These are phyloP conservation scores for Numida meleagris DNA, from an alignment of 2,113 vertebrate genomes.

Conservation along the genomic window DNA sequence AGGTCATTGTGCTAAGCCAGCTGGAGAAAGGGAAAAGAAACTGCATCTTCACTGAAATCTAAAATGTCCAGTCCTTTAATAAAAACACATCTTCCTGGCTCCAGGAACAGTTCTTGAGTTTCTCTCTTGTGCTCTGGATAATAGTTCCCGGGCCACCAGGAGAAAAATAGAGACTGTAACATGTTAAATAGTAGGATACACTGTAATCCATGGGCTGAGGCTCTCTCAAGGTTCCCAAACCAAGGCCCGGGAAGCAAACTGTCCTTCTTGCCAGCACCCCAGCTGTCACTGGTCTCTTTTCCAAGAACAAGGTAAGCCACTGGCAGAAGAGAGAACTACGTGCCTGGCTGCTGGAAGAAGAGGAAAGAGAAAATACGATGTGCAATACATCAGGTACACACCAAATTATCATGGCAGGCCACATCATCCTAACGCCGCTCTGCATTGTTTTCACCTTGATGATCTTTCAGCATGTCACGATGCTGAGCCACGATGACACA, in stretches of 20 bases:
- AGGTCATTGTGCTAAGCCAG: background rate
- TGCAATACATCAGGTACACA: conserved; percentile 44
- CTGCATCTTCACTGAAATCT: background rate
- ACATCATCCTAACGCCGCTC: conserved; percentile 39
- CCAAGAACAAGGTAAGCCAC: background rate
- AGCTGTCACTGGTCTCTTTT: background rate
- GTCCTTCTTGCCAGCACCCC: background rate
- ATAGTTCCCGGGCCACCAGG: background rate
- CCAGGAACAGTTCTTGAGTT: background rate
- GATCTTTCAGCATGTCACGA: conserved; percentile 57
- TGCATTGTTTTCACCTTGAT: conserved; percentile 68
- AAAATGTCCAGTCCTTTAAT: background rate
- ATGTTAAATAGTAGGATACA: background rate
- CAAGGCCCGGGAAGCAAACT: background rate
- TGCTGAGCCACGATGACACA: conserved; percentile 68
- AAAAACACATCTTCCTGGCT: background rate
- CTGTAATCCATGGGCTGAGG: background rate
- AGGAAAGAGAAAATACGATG: conserved; percentile 47
- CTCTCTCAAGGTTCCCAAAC: background rate
- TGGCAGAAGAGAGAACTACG: conserved; percentile 30
- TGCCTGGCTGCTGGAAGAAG: conserved; percentile 28
- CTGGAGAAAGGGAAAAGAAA: background rate
- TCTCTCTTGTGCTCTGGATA: background rate
- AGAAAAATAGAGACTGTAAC: background rate
- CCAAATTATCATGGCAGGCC: conserved; percentile 13